Percentiles rank a stretch among this genome's conserved stretches.
Conservation (phyloP, 2,888 invertebrate species). For the Caenorhabditis panamensis region DNA sequence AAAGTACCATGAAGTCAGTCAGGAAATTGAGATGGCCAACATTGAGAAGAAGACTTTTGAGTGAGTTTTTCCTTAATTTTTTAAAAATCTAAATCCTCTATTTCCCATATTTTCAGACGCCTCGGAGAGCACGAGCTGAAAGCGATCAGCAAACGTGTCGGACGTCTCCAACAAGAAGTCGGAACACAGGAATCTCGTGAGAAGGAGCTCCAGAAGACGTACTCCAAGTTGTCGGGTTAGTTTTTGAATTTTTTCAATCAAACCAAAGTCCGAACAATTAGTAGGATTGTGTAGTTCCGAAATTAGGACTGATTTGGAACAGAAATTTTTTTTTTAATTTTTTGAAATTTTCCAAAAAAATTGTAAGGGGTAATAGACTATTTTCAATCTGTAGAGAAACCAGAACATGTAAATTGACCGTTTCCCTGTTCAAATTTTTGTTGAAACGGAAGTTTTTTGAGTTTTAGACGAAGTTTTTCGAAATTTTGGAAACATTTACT, state of each 20-base stretch:
- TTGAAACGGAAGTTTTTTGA: too few relatives aligned
- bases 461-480: too few relatives aligned
- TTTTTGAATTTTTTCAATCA: neutral
- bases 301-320: too few relatives aligned
- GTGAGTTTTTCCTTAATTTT: constrained; percentile 35
- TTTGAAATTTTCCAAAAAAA: too few relatives aligned
- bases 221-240: constrained; percentile 85
- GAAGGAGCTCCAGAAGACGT: constrained; percentile 90
- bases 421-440: too few relatives aligned
- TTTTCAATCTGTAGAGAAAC: too few relatives aligned
- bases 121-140: constrained; percentile 90
- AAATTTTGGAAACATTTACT: too few relatives aligned
- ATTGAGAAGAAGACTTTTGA: constrained; percentile 85
- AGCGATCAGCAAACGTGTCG: constrained; percentile 87
- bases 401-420: too few relatives aligned
- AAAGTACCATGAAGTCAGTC: constrained; percentile 83
- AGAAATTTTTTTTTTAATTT: too few relatives aligned
- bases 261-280: too few relatives aligned
- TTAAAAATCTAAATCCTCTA: neutral
- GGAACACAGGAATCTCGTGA: constrained; percentile 86
- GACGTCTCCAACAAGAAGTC: constrained; percentile 73
- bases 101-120: constrained; percentile 57
- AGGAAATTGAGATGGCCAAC: constrained; percentile 92
- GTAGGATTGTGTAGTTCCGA: too few relatives aligned
- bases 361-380: too few relatives aligned